Evolutionary conservation across 2,797 vertebrate genomes (phyloP), one percentile per base, ranked within the genome.

Genomic region (Lutjanus argentimaculatus): DNA sequence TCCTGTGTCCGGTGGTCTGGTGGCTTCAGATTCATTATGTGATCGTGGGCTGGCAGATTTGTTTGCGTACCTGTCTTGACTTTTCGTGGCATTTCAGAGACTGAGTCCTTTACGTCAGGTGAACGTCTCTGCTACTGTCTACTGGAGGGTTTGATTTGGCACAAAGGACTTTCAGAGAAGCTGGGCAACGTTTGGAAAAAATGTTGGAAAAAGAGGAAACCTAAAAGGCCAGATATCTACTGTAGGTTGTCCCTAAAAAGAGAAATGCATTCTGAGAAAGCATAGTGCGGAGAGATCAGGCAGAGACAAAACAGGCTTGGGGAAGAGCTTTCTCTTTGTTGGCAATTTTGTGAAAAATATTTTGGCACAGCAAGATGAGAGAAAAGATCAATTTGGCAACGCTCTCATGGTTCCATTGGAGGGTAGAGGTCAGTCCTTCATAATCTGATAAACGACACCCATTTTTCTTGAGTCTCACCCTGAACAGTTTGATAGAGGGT

Each of bases 91-190:
- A 13, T 57, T 70, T 82, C 62, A 80, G 57, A 77, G 59, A 69
- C 19, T n/a, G 67, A 25, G 51, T 77, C 58, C 66, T 61, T 49
- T 19, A 42, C 49, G 67, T 72, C 58, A 49, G 25, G 14, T 49
- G 49, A 64, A 71, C 15, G 57, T 51, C 72, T 72, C 77, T 42
- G 63, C 48, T 62, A 79, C 72, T 40, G 72, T 72, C 13, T 19
- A 78, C 77, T 88, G 62, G 48, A 72, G 62, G 77, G 64, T 77
- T 82, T 40, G 58, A 77, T 86, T 84, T 79, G 70, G 75, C 79
- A 79, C 68, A 55, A 80, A 71, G 55, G 46, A 73, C 45, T 72
- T 63, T 83, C 30, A 79, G 69, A 81, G 67, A 65, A 77, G 72
- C 25, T 67, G 67, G 52, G 69, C 15, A 51, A 70, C 43, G 36